These are phyloP conservation scores for Ceriagrion tenellum DNA, from an alignment of 2,888 invertebrate genomes.

Conservation along the genomic window DNA sequence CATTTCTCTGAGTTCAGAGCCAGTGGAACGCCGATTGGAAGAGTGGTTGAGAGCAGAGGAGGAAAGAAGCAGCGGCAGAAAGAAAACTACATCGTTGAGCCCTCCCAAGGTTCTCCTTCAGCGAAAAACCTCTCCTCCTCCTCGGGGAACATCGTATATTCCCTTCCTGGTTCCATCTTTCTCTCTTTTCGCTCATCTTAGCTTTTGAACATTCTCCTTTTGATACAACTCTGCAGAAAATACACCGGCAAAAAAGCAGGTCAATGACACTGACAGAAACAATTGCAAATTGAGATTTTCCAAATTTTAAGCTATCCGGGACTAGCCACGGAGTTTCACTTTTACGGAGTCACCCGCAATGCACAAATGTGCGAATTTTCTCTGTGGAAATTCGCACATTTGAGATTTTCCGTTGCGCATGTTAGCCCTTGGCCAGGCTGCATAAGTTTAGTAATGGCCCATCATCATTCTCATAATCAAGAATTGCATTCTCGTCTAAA, in stretches of 20 bases:
- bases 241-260: not conserved
- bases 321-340: no score
- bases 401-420: no score
- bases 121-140: not conserved
- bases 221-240: not conserved
- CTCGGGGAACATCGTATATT: not conserved
- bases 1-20: slow-evolving; percentile 17
- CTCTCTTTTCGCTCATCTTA: not conserved
- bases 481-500: no score
- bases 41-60: not conserved
- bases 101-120: slow-evolving; percentile 10
- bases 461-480: no score
- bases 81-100: not conserved
- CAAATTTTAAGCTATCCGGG: no score
- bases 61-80: not conserved
- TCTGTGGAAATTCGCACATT: no score
- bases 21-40: not conserved
- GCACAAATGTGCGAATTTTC: no score
- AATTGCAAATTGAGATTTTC: no score
- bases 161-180: not conserved
- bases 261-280: no score
- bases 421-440: no score
- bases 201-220: not conserved
- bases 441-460: no score
- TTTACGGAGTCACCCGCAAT: no score